These are phyloP conservation scores for Phaedon cochleariae DNA, from an alignment of 2,888 invertebrate species.

Conservation along the genomic window DNA sequence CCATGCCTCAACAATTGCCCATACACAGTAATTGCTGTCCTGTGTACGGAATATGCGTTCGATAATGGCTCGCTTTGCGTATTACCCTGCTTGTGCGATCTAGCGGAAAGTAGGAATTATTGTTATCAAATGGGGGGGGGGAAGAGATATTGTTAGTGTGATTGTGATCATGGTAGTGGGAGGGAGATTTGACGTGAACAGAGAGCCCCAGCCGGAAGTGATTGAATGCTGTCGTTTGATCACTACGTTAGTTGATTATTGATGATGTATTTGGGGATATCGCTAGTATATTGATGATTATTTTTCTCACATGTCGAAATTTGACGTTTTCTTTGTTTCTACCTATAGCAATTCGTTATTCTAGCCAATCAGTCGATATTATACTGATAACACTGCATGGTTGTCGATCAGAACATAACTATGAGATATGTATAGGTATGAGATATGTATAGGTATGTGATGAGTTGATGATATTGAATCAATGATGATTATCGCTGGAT, in stretches of 20 bases:
- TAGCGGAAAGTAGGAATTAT: not conserved
- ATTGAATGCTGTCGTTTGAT: not conserved
- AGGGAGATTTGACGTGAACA: not conserved
- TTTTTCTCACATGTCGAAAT: no score
- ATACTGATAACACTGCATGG: no score
- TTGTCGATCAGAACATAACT: no score
- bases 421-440: no score
- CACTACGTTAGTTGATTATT: not conserved
- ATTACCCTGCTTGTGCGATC: not conserved
- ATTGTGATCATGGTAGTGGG: not conserved
- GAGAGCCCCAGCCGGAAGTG: not conserved
- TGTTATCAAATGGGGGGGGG: conserved; percentile 3
- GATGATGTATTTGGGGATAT: not conserved
- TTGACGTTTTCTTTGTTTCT: no score
- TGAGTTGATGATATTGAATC: no score
- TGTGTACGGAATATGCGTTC: not conserved
- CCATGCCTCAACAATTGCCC: not conserved
- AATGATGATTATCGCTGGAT: no score
- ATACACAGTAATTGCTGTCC: not conserved
- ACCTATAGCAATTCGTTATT: no score
- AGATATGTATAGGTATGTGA: no score
- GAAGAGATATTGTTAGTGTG: not conserved
- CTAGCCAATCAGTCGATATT: no score
- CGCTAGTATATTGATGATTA: no score
- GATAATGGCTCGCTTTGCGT: not conserved